Conservation (phyloP, 2,888 invertebrate genomes). For the Ormyrus labotus region DNA sequence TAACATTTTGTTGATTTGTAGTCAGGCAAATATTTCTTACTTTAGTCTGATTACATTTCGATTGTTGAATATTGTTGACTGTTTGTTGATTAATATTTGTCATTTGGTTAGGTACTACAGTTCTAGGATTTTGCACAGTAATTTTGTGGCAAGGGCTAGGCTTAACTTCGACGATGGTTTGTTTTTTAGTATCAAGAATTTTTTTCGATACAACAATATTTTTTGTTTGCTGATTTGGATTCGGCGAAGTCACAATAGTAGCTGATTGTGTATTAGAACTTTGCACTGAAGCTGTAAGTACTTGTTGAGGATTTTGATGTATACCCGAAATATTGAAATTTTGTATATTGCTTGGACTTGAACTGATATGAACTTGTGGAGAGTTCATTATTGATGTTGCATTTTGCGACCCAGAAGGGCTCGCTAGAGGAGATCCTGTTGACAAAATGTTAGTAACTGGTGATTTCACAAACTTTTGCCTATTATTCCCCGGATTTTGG, state of each 20-base stretch:
- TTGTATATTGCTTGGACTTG: constrained; percentile 58
- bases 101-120: constrained; percentile 32
- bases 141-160: constrained; percentile 45
- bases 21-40: constrained; percentile 53
- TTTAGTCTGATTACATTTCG: constrained; percentile 59
- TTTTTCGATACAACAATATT: constrained; percentile 53
- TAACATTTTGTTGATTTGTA: constrained; percentile 56
- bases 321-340: constrained; percentile 62
- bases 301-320: constrained; percentile 54
- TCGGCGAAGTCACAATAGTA: constrained; percentile 57
- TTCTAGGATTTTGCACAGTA: constrained; percentile 35
- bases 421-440: constrained; percentile 53
- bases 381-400: constrained; percentile 64
- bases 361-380: constrained; percentile 66
- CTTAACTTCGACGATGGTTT: constrained; percentile 52
- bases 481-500: constrained; percentile 56
- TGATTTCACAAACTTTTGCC: constrained; percentile 67
- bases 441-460: constrained; percentile 60
- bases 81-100: constrained; percentile 55
- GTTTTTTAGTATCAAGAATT: constrained; percentile 55
- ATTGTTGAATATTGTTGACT: constrained; percentile 58
- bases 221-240: constrained; percentile 56
- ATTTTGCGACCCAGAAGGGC: constrained; percentile 63
- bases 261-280: constrained; percentile 47
- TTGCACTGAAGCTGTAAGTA: constrained; percentile 44